phyloP scores from a whole-genome alignment of 2,888 invertebrate genomes.

The Parelbella ahira region DNA sequence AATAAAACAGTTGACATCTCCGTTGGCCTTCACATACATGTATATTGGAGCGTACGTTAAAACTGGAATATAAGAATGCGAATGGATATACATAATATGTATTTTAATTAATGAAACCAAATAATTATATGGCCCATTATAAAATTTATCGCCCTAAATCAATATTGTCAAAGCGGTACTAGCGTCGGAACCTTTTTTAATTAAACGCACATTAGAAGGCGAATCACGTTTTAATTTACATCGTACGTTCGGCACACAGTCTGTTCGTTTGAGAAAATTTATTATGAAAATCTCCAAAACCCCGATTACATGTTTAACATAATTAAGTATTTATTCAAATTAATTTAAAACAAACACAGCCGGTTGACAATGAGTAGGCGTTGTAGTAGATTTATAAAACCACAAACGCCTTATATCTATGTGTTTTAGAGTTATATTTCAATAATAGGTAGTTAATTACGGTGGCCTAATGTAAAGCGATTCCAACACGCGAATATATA shows the following conservation, averaged over 20 bases:
- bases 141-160: too few species aligned
- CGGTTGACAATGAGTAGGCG: constrained; percentile 28
- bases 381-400: constrained; percentile 8
- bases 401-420: constrained; percentile 20
- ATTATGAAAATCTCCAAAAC: constrained; percentile 30
- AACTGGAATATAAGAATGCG: too few species aligned
- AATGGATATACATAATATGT: too few species aligned
- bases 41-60: too few species aligned
- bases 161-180: constrained; percentile 8
- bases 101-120: too few species aligned
- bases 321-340: constrained; percentile 69
- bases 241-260: constrained; percentile 27
- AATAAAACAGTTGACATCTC: too few species aligned
- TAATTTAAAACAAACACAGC: constrained; percentile 42
- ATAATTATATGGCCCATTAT: too few species aligned
- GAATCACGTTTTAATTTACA: constrained; percentile 29
- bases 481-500: too few species aligned
- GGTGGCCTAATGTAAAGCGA: too few species aligned
- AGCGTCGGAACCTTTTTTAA: constrained; percentile 18
- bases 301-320: constrained; percentile 56
- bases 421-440: constrained; percentile 42
- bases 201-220: constrained; percentile 16
- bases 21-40: too few species aligned
- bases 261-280: constrained; percentile 34
- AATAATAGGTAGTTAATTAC: constrained; percentile 20